Evolutionary conservation across 2,113 vertebrate genomes (phyloP), one percentile per base, ranked within the genome.

Genomic region (Nyctereutes procyonoides): DNA sequence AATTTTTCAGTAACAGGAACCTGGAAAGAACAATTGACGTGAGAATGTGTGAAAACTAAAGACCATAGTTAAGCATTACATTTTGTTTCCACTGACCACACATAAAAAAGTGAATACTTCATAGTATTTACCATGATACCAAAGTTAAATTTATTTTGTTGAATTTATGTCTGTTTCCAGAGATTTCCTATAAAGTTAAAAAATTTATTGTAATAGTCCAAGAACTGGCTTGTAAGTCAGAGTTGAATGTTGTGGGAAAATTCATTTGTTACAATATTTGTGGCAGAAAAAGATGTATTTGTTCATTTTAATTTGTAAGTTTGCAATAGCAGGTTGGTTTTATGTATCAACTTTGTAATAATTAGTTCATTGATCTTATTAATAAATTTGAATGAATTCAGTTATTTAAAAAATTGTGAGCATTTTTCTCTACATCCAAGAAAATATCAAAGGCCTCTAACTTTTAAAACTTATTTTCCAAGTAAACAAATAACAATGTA

Each of bases 291-390:
- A 85, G 60, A 89, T 24, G 11, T 87, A 62, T 74, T 95, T 87
- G 4, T 93, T 87, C 51, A 90, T 60, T 83, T 81, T 55, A 90
- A 84, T 85, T 87, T 76, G 17, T 77, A 88, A 88, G 32, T 84
- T 95, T 96, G 43, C 22, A 28, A 38, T 7, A 63, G 48, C 28
- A 95, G 35, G 8, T 80, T 86, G 38, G 38, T 65, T 96, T 81
- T 86, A 60, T 67, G 19, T 22, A 96, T 86, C n/a, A 65, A 74
- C 73, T 92, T 89, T 2, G 4, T 90, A 69, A 80, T 88, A 74
- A 90, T 93, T 74, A 97, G 55, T 62, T 97, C 63, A 76, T 28
- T 89, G 55, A 84, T 48, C 22, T 55, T 87, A 79, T 90, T 96
- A 74, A 84, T 93, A 80, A 92, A 87, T 55, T 90, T 83, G 32